These are phyloP conservation scores for Odobenus rosmarus DNA, from an alignment of 2,113 vertebrate species.

Conservation along the genomic window DNA sequence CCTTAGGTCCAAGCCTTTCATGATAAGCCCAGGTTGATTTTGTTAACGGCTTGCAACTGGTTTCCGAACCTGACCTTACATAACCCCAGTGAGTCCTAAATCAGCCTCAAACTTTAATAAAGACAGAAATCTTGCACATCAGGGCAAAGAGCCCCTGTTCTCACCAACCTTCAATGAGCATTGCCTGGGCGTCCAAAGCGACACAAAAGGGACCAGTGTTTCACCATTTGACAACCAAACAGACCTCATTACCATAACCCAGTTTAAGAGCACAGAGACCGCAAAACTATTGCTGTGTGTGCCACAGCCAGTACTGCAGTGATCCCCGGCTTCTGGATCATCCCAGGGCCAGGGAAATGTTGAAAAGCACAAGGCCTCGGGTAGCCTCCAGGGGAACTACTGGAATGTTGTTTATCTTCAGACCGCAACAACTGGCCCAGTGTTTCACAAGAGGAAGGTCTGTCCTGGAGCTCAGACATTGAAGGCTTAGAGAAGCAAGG, in stretches of 20 bases:
- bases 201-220: conserved; percentile 55
- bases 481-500: conserved; percentile 76
- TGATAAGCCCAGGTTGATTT: background rate
- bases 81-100: conserved; percentile 30
- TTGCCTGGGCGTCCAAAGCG: background rate
- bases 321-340: conserved; percentile 9
- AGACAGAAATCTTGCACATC: conserved; percentile 36
- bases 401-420: conserved; percentile 81
- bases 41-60: conserved; percentile 14
- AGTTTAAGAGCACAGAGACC: conserved; percentile 53
- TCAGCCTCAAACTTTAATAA: conserved; percentile 46
- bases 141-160: conserved; percentile 27
- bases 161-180: conserved; percentile 44
- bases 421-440: conserved; percentile 78
- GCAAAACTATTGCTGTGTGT: conserved; percentile 31
- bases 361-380: conserved; percentile 64
- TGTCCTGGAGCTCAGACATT: conserved; percentile 71
- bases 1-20: conserved; percentile 29
- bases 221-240: background rate
- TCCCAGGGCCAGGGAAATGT: conserved; percentile 48
- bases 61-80: conserved; percentile 59
- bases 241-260: conserved; percentile 13
- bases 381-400: conserved; percentile 56
- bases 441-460: conserved; percentile 83
- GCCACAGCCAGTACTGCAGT: background rate